Base-by-base conservation (phyloP, 2,113 vertebrate genomes). In the Conger conger region DNA sequence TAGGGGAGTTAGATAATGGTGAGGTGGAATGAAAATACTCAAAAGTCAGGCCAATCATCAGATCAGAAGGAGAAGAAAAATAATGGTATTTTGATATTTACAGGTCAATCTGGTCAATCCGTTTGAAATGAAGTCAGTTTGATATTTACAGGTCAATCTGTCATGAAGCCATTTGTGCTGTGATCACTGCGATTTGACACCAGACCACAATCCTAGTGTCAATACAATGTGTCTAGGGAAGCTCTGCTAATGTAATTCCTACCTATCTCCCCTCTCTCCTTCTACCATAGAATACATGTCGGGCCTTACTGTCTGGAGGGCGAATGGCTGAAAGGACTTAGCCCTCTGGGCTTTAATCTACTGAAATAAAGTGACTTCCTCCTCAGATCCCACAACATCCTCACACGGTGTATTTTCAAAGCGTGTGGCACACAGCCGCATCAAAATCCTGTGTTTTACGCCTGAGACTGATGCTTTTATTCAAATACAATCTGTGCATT, bases 311-410 rank as follows among this genome's bases (percentile, higher is more conserved):
- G 33, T 27, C 30, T 16, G 35, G 23, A 35, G 80, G 80, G n/a
- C 27, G 57, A 82, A 82, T 30, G 18, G 33, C 5, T 57, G n/a
- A 82, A 82, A 30, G 30, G 45, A 42, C 45, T 11, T 50, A 42
- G 38, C 18, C n/a, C 42, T 81, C 27, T 81, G 42, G 30, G 80
- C 35, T 82, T 82, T 82, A 60, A 60, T 82, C 36, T 82, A 36
- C 15, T 13, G 36, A 82, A 42, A 33, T 30, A 1, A 23, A 35
- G 45, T 81, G 1, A n/a, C 79, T 4, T 7, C 45, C 79, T 50
- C 40, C 53, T 80, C 45, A 50, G 37, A n/a, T 45, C 17, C 50
- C 40, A 38, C 35, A 81, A 53, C 42, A 11, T 15, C 40, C 40
- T 42, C 40, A 42, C 13, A 81, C 0, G 2, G 27, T 4, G 40